These are phyloP conservation scores for Gouania willdenowi DNA, from an alignment of 2,797 vertebrate genomes.

Conservation along the genomic window DNA sequence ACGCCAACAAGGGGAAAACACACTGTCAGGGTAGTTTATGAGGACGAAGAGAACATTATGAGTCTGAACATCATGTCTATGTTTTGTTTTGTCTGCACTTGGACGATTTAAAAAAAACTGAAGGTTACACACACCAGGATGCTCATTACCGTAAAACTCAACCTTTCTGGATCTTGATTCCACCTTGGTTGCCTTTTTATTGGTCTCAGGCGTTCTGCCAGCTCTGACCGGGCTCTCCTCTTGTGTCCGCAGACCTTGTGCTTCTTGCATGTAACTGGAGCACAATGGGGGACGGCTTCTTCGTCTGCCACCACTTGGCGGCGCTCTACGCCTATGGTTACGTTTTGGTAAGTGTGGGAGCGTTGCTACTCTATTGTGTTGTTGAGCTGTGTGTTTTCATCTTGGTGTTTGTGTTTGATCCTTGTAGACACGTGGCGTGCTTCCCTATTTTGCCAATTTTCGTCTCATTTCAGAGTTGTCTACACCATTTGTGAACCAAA, in stretches of 20 bases:
- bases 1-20: no score
- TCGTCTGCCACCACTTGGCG: conserved; percentile 82
- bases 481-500: conserved; percentile 83
- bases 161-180: neutral
- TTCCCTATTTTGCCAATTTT: conserved; percentile 83
- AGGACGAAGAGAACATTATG: neutral
- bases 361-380: neutral
- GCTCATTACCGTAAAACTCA: neutral
- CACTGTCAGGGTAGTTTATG: neutral
- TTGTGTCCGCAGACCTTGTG: conserved; percentile 67
- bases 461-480: conserved; percentile 84
- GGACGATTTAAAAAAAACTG: neutral
- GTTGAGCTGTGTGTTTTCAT: neutral
- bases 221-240: neutral
- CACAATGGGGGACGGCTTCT: conserved; percentile 81
- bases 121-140: neutral
- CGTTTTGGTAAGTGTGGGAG: conserved; percentile 75
- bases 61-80: neutral
- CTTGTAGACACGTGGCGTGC: conserved; percentile 74
- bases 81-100: neutral
- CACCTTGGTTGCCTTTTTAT: neutral
- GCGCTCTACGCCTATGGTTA: conserved; percentile 86
- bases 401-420: neutral
- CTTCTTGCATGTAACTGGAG: conserved; percentile 79
- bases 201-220: neutral